These are phyloP conservation scores for Leptinotarsa lineolata DNA, from an alignment of 1,140 invertebrate species.

Conservation along the genomic window DNA sequence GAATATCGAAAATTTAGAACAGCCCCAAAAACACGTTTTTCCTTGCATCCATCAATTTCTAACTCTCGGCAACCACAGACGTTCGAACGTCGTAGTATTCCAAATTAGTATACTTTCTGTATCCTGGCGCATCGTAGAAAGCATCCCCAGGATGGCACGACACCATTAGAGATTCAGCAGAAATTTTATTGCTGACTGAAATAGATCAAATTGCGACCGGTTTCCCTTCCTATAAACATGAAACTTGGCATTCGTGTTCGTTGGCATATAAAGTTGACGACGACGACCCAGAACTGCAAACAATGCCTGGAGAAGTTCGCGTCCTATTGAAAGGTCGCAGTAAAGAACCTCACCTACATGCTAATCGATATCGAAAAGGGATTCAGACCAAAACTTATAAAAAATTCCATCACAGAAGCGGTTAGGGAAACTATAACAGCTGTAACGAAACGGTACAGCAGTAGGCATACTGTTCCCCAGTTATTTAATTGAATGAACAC, in stretches of 20 bases:
- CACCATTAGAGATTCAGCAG: conserved; percentile 27
- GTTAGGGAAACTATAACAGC: too few species aligned
- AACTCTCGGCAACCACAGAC: too few species aligned
- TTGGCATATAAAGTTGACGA: conserved; percentile 11
- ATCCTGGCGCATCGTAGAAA: background rate
- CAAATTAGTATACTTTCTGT: conserved; percentile 5
- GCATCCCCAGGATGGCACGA: conserved; percentile 6
- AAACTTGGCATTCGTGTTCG: conserved; percentile 13
- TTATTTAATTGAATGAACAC: too few species aligned
- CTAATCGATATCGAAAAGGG: too few species aligned
- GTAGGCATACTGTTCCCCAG: too few species aligned
- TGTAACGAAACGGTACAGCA: too few species aligned
- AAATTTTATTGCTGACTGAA: conserved; percentile 26
- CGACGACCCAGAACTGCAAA: conserved; percentile 9
- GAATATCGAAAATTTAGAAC: too few species aligned
- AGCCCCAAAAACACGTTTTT: too few species aligned
- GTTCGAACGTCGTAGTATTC: background rate
- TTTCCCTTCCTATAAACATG: conserved; percentile 16
- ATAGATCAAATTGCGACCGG: conserved; percentile 19
- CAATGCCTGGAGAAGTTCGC: background rate
- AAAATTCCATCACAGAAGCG: too few species aligned
- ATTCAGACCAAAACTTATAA: too few species aligned
- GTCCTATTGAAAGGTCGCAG: background rate
- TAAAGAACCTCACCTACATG: too few species aligned
- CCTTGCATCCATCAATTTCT: too few species aligned